phyloP scores from a whole-genome alignment of 2,797 vertebrate genomes.

The Melanitta fusca region DNA sequence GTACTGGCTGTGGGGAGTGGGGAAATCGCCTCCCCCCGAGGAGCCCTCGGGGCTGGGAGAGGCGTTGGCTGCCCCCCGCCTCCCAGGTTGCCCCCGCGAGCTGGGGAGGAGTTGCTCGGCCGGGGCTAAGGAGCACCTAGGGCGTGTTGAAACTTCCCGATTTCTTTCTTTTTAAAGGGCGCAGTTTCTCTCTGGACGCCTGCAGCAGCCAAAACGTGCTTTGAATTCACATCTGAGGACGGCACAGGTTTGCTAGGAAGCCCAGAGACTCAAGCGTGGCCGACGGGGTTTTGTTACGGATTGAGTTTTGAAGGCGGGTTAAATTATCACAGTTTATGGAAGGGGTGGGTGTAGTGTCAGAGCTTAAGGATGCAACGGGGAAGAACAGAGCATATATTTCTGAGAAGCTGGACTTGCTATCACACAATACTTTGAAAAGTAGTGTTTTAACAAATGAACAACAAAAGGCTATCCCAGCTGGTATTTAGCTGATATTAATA shows the following conservation, averaged over 20 bases:
- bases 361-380: not conserved
- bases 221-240: not conserved
- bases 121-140: not conserved
- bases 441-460: rapidly evolving
- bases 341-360: not conserved
- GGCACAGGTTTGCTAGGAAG: not conserved
- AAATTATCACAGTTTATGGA: too few relatives aligned
- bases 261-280: not conserved
- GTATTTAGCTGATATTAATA: rapidly evolving
- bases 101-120: not conserved
- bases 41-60: too few relatives aligned
- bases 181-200: not conserved
- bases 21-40: too few relatives aligned
- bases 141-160: too few relatives aligned
- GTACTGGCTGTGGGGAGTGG: not conserved
- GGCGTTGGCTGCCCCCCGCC: too few relatives aligned
- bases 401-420: not conserved
- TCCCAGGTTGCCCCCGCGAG: too few relatives aligned
- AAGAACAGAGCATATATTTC: not conserved
- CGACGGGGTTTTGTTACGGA: too few relatives aligned
- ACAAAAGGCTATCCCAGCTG: rapidly evolving
- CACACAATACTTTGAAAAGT: not conserved
- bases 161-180: not conserved
- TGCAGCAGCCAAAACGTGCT: not conserved
- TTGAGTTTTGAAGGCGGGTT: not conserved